Base-by-base conservation (phyloP, 2,797 vertebrate genomes). In the Pipistrellus pipistrellus region DNA sequence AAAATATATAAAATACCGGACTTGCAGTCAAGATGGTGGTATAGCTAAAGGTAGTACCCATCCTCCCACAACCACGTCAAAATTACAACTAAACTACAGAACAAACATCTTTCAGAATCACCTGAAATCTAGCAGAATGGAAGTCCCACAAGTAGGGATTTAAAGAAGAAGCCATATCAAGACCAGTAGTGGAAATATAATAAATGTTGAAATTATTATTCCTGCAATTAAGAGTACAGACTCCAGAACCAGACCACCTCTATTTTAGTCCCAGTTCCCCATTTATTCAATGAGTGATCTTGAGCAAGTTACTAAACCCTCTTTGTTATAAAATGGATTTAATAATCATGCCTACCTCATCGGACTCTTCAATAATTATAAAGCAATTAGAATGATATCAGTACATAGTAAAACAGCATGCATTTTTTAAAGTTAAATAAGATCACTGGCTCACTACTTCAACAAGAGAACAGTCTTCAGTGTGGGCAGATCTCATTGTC, bases 381-480 rank as follows among this genome's bases (percentile, higher is more conserved):
- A 80, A 89, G 75, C 35, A 72, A 30, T 88, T 21, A 76, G 12
- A 76, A 93, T 5, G 82, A 71, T 51, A n/a, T 27, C 9, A 38
- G 62, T 13, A 72, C 41, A 68, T 2, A 78, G 78, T 32, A 88
- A 85, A 86, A 27, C 6, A 82, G 3, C 62, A 73, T 7, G 30
- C 3, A 51, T 53, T 90, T 69, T 32, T 71, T 93, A 95, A 95
- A 32, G 66, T 90, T 71, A 96, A 90, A 71, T 78, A 72, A 87
- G 83, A 69, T 75, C 66, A 86, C 32, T 18, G 13, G 62, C 68
- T 94, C 55, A 35, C 23, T 87, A 46, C 30, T 90, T 92, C 72
- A 92, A 38, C 64, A 62, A 90, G 2, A 62, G 20, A 84, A 78
- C 12, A 51, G 3, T 48, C 17, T 92, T 87, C 68, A 41, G 15